Base-by-base conservation (phyloP, 2,113 vertebrate genomes). In the Proteles cristata region DNA sequence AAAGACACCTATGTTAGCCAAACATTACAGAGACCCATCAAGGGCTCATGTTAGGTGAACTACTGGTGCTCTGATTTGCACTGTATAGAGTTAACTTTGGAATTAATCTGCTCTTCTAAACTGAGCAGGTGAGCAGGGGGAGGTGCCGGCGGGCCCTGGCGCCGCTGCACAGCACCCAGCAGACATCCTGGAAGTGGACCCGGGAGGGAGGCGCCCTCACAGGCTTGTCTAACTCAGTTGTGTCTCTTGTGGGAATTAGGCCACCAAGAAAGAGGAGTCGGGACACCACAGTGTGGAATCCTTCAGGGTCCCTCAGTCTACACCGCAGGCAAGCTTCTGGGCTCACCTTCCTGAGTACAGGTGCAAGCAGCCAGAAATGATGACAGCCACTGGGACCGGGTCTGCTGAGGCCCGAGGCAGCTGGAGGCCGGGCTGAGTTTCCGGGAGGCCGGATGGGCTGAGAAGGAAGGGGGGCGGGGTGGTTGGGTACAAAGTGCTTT, bases 401-500 rank as follows among this genome's bases (percentile, higher is more conserved):
- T n/a, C 63, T 21, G 45, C 63, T 8, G 76, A 66, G 66, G 15
- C 31, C 39, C 17, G 11, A 19, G 23, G 7, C 39, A 50, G 55
- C 7, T 14, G 26, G 10, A 66, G 53, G n/a, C 4, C 53, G 3
- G 53, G 45, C 77, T 43, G 79, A 28, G 53, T 50, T 31, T 55
- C 12, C 25, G 50, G 26, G 35, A 48, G 39, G 21, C 28, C 7
- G n/a, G 26, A 7, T 9, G n/a, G 31, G 17, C 28, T 85, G 84
- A 25, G 14, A 48, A 25, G 55, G 14, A 17, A 1, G 4, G 4
- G 55, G 74, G 55, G 88, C 82, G 68, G 83, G 68, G 66, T 58
- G 19, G 26, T 35, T 7, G 45, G 79, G 97, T 87, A 68, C 11
- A 92, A 74, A 94, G 87, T 53, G 50, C 48, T 81, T 76, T 74